Conservation (phyloP, 1,140 invertebrate species). For the Psilanteris sp. region DNA sequence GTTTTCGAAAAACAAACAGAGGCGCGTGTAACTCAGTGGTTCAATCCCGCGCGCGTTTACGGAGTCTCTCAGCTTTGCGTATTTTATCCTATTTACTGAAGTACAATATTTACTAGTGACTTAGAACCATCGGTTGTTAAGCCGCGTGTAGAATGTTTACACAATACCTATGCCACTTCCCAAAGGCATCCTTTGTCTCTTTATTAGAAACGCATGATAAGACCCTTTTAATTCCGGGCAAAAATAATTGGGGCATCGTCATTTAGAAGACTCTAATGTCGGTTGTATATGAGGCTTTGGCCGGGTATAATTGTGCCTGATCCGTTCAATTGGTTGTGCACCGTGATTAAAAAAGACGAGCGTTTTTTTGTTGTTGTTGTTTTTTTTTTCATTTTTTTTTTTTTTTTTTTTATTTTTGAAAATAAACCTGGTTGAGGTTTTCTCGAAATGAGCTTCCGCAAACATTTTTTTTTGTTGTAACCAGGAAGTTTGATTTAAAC, state of each 20-base stretch:
- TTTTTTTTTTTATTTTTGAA: too few relatives aligned
- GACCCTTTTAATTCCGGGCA: constrained; percentile 8
- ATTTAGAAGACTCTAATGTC: too few relatives aligned
- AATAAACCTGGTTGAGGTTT: too few relatives aligned
- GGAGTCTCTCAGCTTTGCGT: constrained; percentile 49
- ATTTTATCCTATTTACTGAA: constrained; percentile 71
- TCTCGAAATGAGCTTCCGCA: too few relatives aligned
- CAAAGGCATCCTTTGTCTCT: constrained; percentile 47
- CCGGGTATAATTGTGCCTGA: neutral
- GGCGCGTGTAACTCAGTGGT: constrained; percentile 67
- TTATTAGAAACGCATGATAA: constrained; percentile 47
- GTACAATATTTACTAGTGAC: constrained; percentile 76
- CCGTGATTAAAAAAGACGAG: too few relatives aligned
- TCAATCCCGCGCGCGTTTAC: constrained; percentile 65
- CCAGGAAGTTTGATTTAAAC: too few relatives aligned
- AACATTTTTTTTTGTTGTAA: too few relatives aligned
- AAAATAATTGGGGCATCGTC: constrained; percentile 4
- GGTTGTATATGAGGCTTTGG: too few relatives aligned
- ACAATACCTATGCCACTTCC: constrained; percentile 60
- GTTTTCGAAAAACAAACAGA: constrained; percentile 66
- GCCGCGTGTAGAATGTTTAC: constrained; percentile 73
- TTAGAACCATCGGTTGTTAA: constrained; percentile 77
- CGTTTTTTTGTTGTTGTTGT: too few relatives aligned
- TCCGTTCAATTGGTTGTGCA: too few relatives aligned
- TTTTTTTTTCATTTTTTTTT: too few relatives aligned